Percentiles rank a stretch among this genome's conserved stretches.
phyloP scores from a whole-genome alignment of 2,113 vertebrate species.

The Myodes glareolus region DNA sequence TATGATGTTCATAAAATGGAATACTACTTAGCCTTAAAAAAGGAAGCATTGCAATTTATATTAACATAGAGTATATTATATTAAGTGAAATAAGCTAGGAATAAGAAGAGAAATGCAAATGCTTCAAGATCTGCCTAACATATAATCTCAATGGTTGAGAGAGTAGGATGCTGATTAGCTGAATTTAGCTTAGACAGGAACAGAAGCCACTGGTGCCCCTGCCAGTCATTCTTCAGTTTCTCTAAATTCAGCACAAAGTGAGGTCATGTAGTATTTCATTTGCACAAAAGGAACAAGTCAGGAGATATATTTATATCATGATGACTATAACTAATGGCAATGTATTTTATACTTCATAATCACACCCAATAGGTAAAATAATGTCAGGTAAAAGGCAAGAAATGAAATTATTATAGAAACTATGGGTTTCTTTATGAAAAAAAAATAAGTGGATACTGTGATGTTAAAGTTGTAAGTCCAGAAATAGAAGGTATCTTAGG shows the following conservation, averaged over 20 bases:
- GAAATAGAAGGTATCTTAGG: neutral
- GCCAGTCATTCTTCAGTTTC: neutral
- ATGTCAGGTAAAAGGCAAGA: neutral
- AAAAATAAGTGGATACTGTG: neutral
- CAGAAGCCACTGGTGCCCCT: neutral
- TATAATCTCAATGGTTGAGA: neutral
- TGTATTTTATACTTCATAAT: neutral
- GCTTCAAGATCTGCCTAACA: neutral
- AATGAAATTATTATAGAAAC: neutral
- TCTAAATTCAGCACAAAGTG: neutral
- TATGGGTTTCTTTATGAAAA: neutral
- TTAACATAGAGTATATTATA: neutral
- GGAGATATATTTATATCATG: neutral
- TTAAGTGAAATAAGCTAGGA: neutral
- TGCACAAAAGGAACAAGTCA: neutral
- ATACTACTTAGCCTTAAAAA: neutral
- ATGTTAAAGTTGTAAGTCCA: neutral
- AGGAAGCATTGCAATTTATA: neutral
- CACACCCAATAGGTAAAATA: neutral
- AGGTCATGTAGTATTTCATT: neutral
- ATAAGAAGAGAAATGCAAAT: neutral
- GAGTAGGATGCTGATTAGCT: neutral
- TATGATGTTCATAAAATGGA: neutral
- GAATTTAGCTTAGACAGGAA: neutral
- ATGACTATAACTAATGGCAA: neutral